Evolutionary conservation across 2,113 vertebrate species (phyloP), one percentile per base, ranked within the genome.

Genomic region (Piaya cayana): DNA sequence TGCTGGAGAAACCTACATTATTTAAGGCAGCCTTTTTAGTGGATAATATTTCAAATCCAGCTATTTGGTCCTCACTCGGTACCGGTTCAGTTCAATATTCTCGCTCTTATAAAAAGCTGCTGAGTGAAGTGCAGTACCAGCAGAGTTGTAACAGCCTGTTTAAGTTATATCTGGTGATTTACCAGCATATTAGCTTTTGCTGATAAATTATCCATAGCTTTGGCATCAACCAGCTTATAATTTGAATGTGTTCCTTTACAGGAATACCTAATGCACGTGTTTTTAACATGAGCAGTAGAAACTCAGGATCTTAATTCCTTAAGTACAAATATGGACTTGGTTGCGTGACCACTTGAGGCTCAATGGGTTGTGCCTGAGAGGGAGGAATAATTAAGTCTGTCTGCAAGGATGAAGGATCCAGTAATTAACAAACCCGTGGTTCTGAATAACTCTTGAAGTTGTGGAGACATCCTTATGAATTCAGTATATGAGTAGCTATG

Each of bases 201-300:
- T 79, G 63, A 9, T 68, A 47, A 63, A 45, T 68, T 64, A 42
- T 29, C 59, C 27, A 3, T 34, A 49, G 22, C 39, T 78, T 37
- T 47, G 39, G 19, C 6, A 12, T n/a, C 49, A 68, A 23, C 16
- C 65, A 72, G 22, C 5, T 67, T 27, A 3, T 45, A 3, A 27
- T 49, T 19, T 45, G 39, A 76, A n/a, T 20, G 8, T 42, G 25
- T 21, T 3, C 3, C 8, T 39, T 84, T 26, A 34, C 21, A 4
- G 0, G 4, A 58, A 71, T n/a, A 62, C 52, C 14, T 42, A 26
- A 23, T 11, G 62, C 25, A 20, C 0, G 0, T 39, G 53, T 60
- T 26, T 17, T 42, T 52, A 6, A 74, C 87, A 18, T 18, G 39
- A 70, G 69, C 69, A 67, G 53, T 9, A 34, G 15, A 50, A 68